A percentile compares a stretch with the other conserved stretches of the same genome.
phyloP scores from a whole-genome alignment of 2,888 invertebrate genomes.

The Lasioglossum oenotherae region DNA sequence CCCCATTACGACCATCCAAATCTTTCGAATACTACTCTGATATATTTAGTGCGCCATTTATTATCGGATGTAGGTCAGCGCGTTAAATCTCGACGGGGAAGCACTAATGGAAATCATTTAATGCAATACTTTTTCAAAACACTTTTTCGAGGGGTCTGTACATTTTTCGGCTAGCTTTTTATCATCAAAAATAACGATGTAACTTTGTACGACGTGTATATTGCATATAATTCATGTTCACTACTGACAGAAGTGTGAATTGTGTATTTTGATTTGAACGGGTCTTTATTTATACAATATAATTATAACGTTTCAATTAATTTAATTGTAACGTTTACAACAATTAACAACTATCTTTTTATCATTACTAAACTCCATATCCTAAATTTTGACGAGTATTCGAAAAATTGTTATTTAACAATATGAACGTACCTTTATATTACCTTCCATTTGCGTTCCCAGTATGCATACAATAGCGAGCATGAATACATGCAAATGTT shows the following conservation, averaged over 20 bases:
- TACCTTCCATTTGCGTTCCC: neutral
- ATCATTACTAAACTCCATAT: neutral
- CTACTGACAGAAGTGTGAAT: neutral
- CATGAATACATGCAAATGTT: neutral
- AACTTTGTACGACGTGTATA: too few species aligned
- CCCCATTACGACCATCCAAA: neutral
- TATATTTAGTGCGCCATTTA: neutral
- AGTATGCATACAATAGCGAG: too few species aligned
- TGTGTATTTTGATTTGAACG: neutral
- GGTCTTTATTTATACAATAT: neutral
- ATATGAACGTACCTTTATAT: neutral
- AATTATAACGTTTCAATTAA: neutral
- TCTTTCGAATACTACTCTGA: neutral
- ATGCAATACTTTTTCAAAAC: neutral
- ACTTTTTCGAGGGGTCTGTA: neutral
- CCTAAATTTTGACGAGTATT: neutral
- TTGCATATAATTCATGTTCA: too few species aligned
- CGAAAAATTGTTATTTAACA: neutral
- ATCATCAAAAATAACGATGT: neutral
- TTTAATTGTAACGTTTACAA: too few species aligned
- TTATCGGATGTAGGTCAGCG: neutral
- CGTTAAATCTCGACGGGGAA: neutral
- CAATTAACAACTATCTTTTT: too few species aligned
- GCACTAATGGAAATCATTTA: conserved; percentile 1
- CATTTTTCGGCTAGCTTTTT: neutral